Evolutionary conservation across 2,888 invertebrate genomes (phyloP).

Genomic region (Drosophila anceps): DNA sequence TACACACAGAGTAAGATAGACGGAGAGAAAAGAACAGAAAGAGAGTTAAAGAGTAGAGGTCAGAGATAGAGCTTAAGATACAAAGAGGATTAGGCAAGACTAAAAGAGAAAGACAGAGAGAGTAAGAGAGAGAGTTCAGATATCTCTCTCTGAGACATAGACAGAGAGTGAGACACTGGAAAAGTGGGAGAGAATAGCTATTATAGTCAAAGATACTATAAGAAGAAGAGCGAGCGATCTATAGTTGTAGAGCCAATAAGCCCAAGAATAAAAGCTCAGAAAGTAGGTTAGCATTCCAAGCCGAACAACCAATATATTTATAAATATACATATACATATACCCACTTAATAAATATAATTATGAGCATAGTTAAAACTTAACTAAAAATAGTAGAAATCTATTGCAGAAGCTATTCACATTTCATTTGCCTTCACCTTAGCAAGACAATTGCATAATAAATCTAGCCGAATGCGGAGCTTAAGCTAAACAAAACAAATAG

Average conservation of each 20-base stretch:
- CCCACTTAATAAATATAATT: too few relatives aligned
- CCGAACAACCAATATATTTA: neutral
- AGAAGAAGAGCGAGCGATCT: too few relatives aligned
- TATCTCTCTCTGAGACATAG: too few relatives aligned
- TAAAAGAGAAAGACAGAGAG: too few relatives aligned
- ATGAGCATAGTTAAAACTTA: neutral
- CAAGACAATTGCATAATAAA: conserved; percentile 21
- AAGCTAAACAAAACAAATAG: conserved; percentile 33
- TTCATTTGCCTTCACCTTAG: conserved; percentile 1
- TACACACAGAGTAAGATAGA: neutral
- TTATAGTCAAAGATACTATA: too few relatives aligned
- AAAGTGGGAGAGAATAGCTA: too few relatives aligned
- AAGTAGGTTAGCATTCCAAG: neutral
- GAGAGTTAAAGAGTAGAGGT: neutral
- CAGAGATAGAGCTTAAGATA: neutral
- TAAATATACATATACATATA: neutral
- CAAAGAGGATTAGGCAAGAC: too few relatives aligned
- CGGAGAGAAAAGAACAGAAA: neutral
- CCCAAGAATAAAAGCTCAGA: too few relatives aligned
- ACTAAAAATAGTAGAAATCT: neutral
- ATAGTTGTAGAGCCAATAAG: too few relatives aligned
- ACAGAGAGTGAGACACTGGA: too few relatives aligned
- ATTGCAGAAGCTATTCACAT: neutral
- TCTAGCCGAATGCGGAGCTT: conserved; percentile 7
- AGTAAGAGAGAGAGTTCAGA: too few relatives aligned